Evolutionary conservation across 1,140 invertebrate species (phyloP), one percentile per base, ranked within the genome.

Genomic region (Drosophila mojavensis): DNA sequence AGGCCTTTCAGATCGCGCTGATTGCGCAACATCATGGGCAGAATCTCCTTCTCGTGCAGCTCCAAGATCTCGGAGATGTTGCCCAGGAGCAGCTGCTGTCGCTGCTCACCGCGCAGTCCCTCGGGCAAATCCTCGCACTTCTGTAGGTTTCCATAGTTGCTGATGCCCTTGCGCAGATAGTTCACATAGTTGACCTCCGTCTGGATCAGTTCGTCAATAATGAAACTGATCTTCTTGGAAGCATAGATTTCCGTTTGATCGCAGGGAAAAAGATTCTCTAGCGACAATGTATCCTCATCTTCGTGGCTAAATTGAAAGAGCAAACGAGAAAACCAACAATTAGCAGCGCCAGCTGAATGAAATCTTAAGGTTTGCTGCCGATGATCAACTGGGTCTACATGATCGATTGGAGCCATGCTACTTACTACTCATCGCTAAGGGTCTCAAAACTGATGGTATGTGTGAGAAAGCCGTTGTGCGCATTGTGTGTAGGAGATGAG

Each of bases 131-230:
- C 68, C 15, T 71, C 75, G 6, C 28, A 24, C 2, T 71, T 53
- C 61, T 90, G 75, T 5, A 91, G 47, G 6, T 75, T 50, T 0
- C 91, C 90, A 71, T 92, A 92, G 71, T 92, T 91, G 39, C 54
- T 41, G 7, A 92, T 26, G 0, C 92, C 92, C 39, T 84, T 89
- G 41, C 79, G 81, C 41, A 92, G 61, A 67, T 91, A 91, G 10
- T 86, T 85, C 7, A 92, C 86, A 64, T 92, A 92, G 63, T 91
- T 92, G 15, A 81, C 83, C 64, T 92, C 92, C 17, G 92, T 92
- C 53, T 92, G 81, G 48, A 92, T 79, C 6, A 92, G 73, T 47
- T 92, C 92, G 51, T 92, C 85, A 13, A 92, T 91, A 5, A 92
- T 92, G 30, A 84, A 92, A 45, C 89, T 89, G 5, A 92, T 92